Percentiles rank a stretch among this genome's conserved stretches.
Conservation (phyloP, 2,113 vertebrate genomes). For the Pagrus major region DNA sequence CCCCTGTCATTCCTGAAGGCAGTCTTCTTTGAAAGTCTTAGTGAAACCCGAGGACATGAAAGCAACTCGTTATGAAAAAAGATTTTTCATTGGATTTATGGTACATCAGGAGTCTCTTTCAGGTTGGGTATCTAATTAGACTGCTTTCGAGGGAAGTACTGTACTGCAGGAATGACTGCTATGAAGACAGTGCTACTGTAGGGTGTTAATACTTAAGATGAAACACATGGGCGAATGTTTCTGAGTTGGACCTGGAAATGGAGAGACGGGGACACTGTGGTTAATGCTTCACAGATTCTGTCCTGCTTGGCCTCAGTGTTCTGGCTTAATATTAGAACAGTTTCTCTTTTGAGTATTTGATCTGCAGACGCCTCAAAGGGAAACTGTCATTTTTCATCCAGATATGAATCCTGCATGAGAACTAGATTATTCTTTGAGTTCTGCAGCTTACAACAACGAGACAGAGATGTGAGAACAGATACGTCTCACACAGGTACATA, state of each 20-base stretch:
- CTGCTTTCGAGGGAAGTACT: conserved; percentile 32
- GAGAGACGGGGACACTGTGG: conserved; percentile 13
- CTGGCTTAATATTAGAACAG: conserved; percentile 6
- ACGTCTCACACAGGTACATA: conserved; percentile 22
- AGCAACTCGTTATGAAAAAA: conserved; percentile 58
- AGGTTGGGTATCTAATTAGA: conserved; percentile 67
- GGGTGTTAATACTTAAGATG: conserved; percentile 30
- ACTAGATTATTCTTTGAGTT: conserved; percentile 39
- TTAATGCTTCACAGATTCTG: conserved; percentile 15
- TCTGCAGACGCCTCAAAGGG: conserved; percentile 44
- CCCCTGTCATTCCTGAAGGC: conserved; percentile 51
- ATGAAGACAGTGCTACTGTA: conserved; percentile 22
- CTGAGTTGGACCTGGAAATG: conserved; percentile 26
- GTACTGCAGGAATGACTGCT: conserved; percentile 28
- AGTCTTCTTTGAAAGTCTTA: conserved; percentile 36
- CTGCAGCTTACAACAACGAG: conserved; percentile 20
- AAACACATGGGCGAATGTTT: conserved; percentile 41
- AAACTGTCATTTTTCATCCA: conserved; percentile 56
- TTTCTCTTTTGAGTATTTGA: conserved; percentile 50
- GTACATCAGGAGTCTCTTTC: conserved; percentile 52
- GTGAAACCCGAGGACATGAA: conserved; percentile 58
- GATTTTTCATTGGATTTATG: conserved; percentile 49
- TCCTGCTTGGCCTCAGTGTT: conserved; percentile 15
- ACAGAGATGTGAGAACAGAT: conserved; percentile 34
- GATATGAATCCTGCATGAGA: conserved; percentile 59